Evolutionary conservation across 2,797 vertebrate species (phyloP).

Genomic region (Aldrovandia affinis): DNA sequence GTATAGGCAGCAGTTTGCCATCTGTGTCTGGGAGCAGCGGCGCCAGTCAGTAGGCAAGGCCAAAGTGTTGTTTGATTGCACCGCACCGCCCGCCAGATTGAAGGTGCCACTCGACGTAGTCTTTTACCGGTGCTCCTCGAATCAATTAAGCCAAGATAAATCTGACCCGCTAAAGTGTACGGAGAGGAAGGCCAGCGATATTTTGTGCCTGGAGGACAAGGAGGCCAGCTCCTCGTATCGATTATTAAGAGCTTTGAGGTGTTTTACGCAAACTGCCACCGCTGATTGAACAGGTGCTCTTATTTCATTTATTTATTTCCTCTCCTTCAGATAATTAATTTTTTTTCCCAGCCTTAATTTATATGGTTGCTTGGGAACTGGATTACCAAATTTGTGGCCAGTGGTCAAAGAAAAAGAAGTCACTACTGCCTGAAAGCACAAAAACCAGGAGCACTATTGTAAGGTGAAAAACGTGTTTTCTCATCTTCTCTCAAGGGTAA

Average conservation of each 20-base stretch:
- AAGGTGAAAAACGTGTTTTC: background rate
- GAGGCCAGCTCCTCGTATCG: background rate
- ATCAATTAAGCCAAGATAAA: conserved; percentile 37
- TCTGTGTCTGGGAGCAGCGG: background rate
- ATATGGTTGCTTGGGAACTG: background rate
- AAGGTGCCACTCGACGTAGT: background rate
- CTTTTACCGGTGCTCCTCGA: conserved; percentile 17
- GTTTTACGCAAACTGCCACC: conserved; percentile 25
- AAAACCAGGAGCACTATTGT: background rate
- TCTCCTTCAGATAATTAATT: conserved; percentile 25
- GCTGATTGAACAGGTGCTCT: background rate
- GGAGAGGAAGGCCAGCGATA: conserved; percentile 15
- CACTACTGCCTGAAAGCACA: background rate
- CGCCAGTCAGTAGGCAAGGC: background rate
- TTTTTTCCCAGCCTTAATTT: conserved; percentile 29
- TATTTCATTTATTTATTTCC: conserved; percentile 3
- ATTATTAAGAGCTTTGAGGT: conserved; percentile 35
- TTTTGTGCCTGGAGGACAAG: conserved; percentile 19
- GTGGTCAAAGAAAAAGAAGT: background rate
- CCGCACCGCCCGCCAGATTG: background rate
- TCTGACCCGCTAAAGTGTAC: conserved; percentile 7
- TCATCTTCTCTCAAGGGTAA: background rate
- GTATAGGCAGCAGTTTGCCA: background rate
- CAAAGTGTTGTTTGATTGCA: background rate
- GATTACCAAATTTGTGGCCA: background rate